Evolutionary conservation across 2,797 vertebrate genomes (phyloP).

Genomic region (Phaenicophaeus curvirostris): DNA sequence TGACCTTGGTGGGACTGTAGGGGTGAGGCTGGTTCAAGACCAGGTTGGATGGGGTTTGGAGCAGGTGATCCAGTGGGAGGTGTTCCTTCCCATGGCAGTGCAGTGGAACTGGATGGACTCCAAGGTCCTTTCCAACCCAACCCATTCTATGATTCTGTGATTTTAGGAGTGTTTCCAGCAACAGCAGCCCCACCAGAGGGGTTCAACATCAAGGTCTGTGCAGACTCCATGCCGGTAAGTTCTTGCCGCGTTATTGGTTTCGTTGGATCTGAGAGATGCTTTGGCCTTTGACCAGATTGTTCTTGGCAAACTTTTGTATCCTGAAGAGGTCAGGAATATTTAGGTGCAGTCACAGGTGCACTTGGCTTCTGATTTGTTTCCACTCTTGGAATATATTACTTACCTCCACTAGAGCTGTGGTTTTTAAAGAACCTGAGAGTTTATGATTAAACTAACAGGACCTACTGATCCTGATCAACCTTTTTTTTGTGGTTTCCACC

Average conservation of each 20-base stretch:
- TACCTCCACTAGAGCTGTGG: background rate
- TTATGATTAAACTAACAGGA: background rate
- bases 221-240: rapidly evolving
- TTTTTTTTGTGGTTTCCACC: background rate
- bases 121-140: too few species aligned
- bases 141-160: too few species aligned
- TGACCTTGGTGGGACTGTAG: background rate
- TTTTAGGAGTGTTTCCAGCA: background rate
- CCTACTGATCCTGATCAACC: background rate
- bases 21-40: background rate
- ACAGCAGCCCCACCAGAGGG: background rate
- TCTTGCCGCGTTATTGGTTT: background rate
- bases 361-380: background rate
- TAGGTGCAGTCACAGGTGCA: background rate
- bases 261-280: background rate
- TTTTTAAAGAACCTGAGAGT: background rate
- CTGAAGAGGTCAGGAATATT: background rate
- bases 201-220: background rate
- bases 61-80: too few species aligned
- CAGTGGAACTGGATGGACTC: too few species aligned
- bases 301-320: background rate
- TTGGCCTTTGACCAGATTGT: background rate
- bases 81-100: too few species aligned
- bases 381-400: background rate
- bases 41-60: too few species aligned